Evolutionary conservation across 2,113 vertebrate species (phyloP).

Genomic region (Nanorana parkeri): DNA sequence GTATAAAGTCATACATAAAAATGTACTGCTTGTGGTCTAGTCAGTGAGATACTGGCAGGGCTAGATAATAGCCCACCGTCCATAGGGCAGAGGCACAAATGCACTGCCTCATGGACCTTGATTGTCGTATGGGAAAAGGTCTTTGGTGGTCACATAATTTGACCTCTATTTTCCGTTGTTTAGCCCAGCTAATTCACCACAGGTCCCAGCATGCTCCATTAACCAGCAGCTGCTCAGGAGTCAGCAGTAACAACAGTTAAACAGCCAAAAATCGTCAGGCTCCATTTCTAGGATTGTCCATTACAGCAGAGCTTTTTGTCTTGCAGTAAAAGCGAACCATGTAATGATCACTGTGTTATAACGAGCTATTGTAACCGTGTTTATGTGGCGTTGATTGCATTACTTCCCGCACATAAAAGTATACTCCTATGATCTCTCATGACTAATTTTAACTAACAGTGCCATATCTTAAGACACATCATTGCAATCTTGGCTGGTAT

Average conservation of each 20-base stretch:
- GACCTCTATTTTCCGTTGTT: too few relatives aligned
- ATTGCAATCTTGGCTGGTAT: conserved; percentile 56
- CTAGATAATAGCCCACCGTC: too few relatives aligned
- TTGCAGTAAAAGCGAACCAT: conserved; percentile 15
- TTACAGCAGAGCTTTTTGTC: background rate
- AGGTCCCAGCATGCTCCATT: conserved; percentile 3
- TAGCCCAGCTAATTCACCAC: background rate
- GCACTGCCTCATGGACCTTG: too few relatives aligned
- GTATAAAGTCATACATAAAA: too few relatives aligned
- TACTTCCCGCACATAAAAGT: background rate
- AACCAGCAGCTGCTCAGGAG: background rate
- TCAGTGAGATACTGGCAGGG: too few relatives aligned
- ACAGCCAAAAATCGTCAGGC: background rate
- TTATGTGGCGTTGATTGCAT: conserved; percentile 25
- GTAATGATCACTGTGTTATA: conserved; percentile 8
- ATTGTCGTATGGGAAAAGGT: too few relatives aligned
- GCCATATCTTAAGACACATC: background rate
- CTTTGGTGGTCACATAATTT: too few relatives aligned
- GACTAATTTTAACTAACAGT: conserved; percentile 40
- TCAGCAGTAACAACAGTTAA: background rate
- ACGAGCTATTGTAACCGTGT: conserved; percentile 6
- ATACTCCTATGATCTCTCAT: background rate
- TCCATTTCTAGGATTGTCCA: background rate
- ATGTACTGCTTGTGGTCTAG: too few relatives aligned
- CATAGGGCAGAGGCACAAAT: too few relatives aligned